phyloP scores from a whole-genome alignment of 2,888 invertebrate genomes.

The Thymelicus acteon region DNA sequence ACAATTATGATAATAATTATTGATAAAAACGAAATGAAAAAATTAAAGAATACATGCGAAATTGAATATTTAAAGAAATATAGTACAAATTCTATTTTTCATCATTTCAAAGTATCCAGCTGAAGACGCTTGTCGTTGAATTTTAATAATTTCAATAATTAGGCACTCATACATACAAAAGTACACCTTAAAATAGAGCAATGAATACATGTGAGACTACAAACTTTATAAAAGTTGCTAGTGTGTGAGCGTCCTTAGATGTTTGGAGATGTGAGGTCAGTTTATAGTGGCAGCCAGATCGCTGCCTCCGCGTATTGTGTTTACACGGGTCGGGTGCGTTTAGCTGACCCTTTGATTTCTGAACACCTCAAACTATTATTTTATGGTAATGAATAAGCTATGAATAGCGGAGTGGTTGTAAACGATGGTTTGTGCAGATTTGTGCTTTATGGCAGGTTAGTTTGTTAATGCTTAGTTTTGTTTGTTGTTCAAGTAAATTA shows the following conservation, averaged over 20 bases:
- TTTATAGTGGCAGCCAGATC: slow-evolving; percentile 39
- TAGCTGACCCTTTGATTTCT: slow-evolving; percentile 70
- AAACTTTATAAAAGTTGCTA: not conserved
- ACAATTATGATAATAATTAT: too few relatives aligned
- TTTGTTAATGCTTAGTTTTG: slow-evolving; percentile 36
- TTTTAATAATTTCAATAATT: too few relatives aligned
- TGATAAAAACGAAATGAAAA: too few relatives aligned
- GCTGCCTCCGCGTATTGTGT: slow-evolving; percentile 59
- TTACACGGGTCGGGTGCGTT: slow-evolving; percentile 62
- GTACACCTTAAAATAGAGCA: not conserved
- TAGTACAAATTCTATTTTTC: too few relatives aligned
- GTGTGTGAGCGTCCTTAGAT: not conserved
- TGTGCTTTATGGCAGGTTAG: slow-evolving; percentile 24
- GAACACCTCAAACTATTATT: slow-evolving; percentile 54
- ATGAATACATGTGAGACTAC: not conserved
- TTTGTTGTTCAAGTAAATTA: slow-evolving; percentile 13
- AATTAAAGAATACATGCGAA: too few relatives aligned
- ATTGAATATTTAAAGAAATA: too few relatives aligned
- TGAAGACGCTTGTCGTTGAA: too few relatives aligned
- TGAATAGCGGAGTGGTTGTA: slow-evolving; percentile 36
- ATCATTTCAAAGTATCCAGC: too few relatives aligned
- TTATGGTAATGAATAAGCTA: slow-evolving; percentile 50
- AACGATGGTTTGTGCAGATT: slow-evolving; percentile 23
- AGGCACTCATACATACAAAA: too few relatives aligned
- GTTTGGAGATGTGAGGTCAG: slow-evolving; percentile 36